Percentiles rank a stretch among this genome's conserved stretches.
phyloP scores from a whole-genome alignment of 2,888 invertebrate species.

The Antheraea assamensis region DNA sequence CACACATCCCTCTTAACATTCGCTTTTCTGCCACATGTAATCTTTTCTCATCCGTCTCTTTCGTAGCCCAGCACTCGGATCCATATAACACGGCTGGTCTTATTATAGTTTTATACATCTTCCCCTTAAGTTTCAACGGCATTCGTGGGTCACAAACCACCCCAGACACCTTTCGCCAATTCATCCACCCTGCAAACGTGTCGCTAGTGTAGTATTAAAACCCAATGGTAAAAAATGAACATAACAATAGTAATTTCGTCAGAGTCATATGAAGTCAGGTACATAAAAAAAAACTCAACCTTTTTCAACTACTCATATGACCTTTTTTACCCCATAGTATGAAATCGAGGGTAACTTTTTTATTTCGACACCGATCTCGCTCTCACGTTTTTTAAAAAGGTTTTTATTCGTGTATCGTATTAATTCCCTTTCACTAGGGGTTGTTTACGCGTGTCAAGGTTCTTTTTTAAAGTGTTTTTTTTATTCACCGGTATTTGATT shows the following conservation, averaged over 20 bases:
- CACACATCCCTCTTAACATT: too few relatives aligned
- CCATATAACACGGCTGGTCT: too few relatives aligned
- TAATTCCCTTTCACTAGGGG: constrained; percentile 69
- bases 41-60: too few relatives aligned
- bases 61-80: too few relatives aligned
- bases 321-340: constrained; percentile 29
- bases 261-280: not conserved
- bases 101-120: too few relatives aligned
- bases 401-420: constrained; percentile 55
- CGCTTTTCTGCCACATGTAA: too few relatives aligned
- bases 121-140: too few relatives aligned
- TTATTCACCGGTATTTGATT: not conserved
- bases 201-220: too few relatives aligned
- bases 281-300: constrained; percentile 50
- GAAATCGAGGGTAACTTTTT: constrained; percentile 59
- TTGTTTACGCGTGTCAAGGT: constrained; percentile 69
- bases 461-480: constrained; percentile 39
- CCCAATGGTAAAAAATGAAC: not conserved
- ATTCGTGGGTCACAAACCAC: too few relatives aligned
- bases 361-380: constrained; percentile 62
- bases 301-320: constrained; percentile 37
- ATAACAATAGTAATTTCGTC: not conserved
- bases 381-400: constrained; percentile 73
- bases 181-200: too few relatives aligned
- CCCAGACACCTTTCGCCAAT: too few relatives aligned